Evolutionary conservation across 2,113 vertebrate species (phyloP), one percentile per base, ranked within the genome.

Genomic region (Bambusicola thoracicus): DNA sequence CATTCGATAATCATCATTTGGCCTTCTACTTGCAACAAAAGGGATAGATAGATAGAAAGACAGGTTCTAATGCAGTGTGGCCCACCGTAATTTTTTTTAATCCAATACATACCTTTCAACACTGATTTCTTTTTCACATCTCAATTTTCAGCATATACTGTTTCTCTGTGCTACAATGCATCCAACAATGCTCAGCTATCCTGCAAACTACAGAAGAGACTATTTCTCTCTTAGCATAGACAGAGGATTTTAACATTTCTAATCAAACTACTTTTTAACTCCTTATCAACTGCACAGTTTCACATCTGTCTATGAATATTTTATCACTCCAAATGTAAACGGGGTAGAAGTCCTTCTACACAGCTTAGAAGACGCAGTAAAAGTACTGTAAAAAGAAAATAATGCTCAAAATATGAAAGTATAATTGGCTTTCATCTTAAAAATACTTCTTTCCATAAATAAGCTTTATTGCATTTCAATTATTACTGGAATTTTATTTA

Each of bases 381-480:
- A 46, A 63, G 32, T 75, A 12, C 12, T 24, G 40, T 53, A 63
- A 79, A 84, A 77, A n/a, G 63, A 90, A 91, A 83, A 77, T 41
- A 61, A 84, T 11, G 13, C 8, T 58, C 2, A 7, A 82, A 85
- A 92, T 58, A 81, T 6, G 8, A 40, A 85, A 82, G 32, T 22
- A 65, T 22, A 5, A 90, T 69, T 61, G 68, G 34, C 20, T 76
- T 93, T 94, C 85, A 87, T 55, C 46, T 87, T 86, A 72, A 38
- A 79, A 87, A 56, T 38, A 56, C 17, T 81, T 51, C 48, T 73
- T 85, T 48, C 66, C 15, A 84, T 44, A 74, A 77, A 88, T 70
- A 87, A 79, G 36, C 15, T 51, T 92, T 5, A 87, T 61, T 81
- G 63, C 10, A 84, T 12, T 87, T 87, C 22, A 81, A 40, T 13